Percentiles rank a stretch among this genome's conserved stretches.
Conservation (phyloP, 1,140 invertebrate species). For the Sycophaga agraensis region DNA sequence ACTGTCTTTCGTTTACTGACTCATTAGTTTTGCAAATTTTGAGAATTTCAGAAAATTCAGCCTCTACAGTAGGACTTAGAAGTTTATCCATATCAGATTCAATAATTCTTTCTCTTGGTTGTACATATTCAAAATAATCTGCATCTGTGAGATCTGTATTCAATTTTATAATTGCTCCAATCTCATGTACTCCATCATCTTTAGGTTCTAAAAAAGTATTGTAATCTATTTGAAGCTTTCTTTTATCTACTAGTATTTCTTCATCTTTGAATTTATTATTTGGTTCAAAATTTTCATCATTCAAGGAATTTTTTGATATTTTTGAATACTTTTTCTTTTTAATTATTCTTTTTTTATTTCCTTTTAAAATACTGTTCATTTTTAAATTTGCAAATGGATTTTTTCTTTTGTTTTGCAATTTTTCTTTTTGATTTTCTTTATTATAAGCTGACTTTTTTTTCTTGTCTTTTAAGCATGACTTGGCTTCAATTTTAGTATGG, state of each 20-base stretch:
- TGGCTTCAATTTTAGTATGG: conserved; percentile 1
- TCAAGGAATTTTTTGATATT: not conserved
- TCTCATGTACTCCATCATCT: not conserved
- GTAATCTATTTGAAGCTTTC: not conserved
- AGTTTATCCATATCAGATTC: conserved; percentile 28
- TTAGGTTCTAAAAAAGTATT: not conserved
- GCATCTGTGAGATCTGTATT: conserved; percentile 22
- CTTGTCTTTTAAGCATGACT: conserved; percentile 6
- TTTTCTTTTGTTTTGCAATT: not conserved
- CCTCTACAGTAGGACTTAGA: conserved; percentile 18
- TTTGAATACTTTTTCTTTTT: not conserved
- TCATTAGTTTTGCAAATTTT: not conserved
- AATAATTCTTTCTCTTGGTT: conserved; percentile 21
- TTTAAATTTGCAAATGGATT: conserved; percentile 25
- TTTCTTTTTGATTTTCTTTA: conserved; percentile 6
- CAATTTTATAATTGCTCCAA: not conserved
- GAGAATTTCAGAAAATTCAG: conserved; percentile 12
- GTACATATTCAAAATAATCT: conserved; percentile 28
- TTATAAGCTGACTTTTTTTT: conserved; percentile 9
- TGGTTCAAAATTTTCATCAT: conserved; percentile 4
- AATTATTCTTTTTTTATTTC: conserved; percentile 1
- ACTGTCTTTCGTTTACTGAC: not conserved
- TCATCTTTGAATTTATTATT: not conserved
- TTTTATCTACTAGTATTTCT: not conserved
- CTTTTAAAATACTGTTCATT: conserved; percentile 27